Conservation (phyloP, 2,113 vertebrate genomes). For the Drymodes brunneopygia region DNA sequence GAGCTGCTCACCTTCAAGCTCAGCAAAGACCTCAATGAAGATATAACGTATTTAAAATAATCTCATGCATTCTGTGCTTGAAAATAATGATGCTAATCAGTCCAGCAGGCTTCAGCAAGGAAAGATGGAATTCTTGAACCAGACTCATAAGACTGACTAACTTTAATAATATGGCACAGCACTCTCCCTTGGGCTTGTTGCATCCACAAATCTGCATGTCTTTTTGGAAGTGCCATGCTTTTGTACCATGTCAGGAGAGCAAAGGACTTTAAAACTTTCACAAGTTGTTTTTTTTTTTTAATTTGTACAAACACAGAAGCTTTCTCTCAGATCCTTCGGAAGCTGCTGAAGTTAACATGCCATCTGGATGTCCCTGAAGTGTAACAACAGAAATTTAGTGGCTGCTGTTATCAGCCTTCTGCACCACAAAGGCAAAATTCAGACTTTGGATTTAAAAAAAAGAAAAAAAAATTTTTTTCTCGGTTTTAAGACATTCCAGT, state of each 20-base stretch:
- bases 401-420: not conserved
- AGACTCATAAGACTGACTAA: not conserved
- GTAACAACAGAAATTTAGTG: not conserved
- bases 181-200: not conserved
- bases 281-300: not conserved
- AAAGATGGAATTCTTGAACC: not conserved
- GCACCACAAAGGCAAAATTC: not conserved
- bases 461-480: not conserved
- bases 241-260: not conserved
- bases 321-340: not conserved
- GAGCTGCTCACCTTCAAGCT: not conserved
- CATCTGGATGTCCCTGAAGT: conserved; percentile 7
- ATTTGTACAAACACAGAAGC: not conserved
- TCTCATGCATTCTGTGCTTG: not conserved
- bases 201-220: not conserved
- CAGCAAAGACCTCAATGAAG: not conserved
- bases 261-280: not conserved
- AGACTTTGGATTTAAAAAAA: not conserved
- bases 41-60: not conserved
- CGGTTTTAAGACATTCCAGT: not conserved
- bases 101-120: not conserved
- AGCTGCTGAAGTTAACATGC: not conserved
- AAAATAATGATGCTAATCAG: not conserved
- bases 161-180: not conserved
- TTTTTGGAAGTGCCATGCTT: not conserved